A percentile compares a stretch with the other conserved stretches of the same genome.
These are phyloP conservation scores for Augiades crinisus DNA, from an alignment of 2,888 invertebrate species.

Conservation along the genomic window DNA sequence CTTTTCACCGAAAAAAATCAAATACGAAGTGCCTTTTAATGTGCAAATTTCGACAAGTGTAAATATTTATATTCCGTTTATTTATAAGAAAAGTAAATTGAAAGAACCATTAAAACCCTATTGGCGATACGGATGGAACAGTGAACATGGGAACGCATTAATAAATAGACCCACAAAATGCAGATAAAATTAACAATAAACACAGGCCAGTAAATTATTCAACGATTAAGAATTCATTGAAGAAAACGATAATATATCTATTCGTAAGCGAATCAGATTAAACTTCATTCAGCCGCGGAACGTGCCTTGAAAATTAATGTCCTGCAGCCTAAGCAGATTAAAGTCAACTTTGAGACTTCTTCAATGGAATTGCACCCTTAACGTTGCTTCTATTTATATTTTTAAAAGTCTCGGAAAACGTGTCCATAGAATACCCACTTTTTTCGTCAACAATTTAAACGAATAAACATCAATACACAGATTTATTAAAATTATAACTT, in stretches of 20 bases:
- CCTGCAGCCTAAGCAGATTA: slow-evolving; percentile 66
- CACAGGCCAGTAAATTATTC: slow-evolving; percentile 66
- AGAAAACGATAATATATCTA: slow-evolving; percentile 49
- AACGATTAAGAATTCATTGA: slow-evolving; percentile 62
- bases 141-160: slow-evolving; percentile 14
- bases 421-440: slow-evolving; percentile 38
- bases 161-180: slow-evolving; percentile 19
- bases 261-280: slow-evolving; percentile 67
- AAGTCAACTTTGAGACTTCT: slow-evolving; percentile 55
- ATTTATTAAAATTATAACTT: slow-evolving; percentile 68
- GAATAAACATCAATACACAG: slow-evolving; percentile 43
- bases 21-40: no score
- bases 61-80: no score
- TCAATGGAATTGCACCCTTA: slow-evolving; percentile 51
- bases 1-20: no score
- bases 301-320: slow-evolving; percentile 72
- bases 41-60: no score
- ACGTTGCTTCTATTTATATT: slow-evolving; percentile 49
- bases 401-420: slow-evolving; percentile 43
- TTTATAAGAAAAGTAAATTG: no score
- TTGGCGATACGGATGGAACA: neutral
- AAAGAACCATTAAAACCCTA: no score
- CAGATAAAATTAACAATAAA: slow-evolving; percentile 45
- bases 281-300: slow-evolving; percentile 67
- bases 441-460: slow-evolving; percentile 23